These are phyloP conservation scores for Dinomys branickii DNA, from an alignment of 2,113 vertebrate genomes.

Conservation along the genomic window DNA sequence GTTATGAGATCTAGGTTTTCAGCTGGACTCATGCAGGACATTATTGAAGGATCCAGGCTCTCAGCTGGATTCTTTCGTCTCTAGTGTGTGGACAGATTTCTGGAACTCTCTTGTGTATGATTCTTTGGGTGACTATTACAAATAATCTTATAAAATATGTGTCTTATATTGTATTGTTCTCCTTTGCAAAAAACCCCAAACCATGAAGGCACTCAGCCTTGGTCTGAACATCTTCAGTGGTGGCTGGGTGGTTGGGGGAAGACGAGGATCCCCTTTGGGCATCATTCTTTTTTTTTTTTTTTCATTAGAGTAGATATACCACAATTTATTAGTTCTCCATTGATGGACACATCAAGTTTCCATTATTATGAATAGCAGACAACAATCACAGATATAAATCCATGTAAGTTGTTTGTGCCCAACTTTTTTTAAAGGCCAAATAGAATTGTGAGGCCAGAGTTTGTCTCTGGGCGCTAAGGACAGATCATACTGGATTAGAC, in stretches of 20 bases:
- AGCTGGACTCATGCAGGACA: too few species aligned
- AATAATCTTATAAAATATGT: too few species aligned
- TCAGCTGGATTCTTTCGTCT: too few species aligned
- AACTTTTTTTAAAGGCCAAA: slow-evolving; percentile 22
- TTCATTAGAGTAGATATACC: not conserved
- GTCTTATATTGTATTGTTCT: too few species aligned
- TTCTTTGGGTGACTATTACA: too few species aligned
- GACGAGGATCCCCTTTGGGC: not conserved
- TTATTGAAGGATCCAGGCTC: too few species aligned
- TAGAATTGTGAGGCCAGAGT: not conserved
- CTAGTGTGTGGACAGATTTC: too few species aligned
- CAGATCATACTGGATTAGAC: not conserved
- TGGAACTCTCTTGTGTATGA: too few species aligned
- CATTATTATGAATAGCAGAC: not conserved
- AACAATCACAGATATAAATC: not conserved
- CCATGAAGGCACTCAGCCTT: not conserved
- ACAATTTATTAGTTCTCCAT: not conserved
- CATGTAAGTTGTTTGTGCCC: not conserved
- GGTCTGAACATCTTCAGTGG: not conserved
- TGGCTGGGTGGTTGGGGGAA: fast-evolving
- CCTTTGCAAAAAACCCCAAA: too few species aligned
- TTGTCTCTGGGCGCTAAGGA: not conserved
- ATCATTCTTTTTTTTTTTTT: not conserved
- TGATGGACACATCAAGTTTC: not conserved
- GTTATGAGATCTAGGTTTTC: too few species aligned